phyloP scores from a whole-genome alignment of 2,113 vertebrate genomes.

The Falcunculus frontatus region DNA sequence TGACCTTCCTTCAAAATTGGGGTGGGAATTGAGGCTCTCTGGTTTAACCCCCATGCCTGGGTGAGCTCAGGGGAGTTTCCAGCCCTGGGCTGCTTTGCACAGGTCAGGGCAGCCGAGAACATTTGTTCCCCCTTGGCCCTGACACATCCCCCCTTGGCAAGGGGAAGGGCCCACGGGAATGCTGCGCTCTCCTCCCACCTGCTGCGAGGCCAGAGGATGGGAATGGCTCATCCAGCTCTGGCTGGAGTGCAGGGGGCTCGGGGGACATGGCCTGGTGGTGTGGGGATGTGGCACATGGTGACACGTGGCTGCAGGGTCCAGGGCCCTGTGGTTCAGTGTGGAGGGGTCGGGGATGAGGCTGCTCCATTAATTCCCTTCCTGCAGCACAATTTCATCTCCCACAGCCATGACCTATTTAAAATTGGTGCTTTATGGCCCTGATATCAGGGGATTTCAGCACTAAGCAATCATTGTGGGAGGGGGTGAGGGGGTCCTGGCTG shows the following conservation, averaged over 20 bases:
- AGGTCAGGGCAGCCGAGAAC: neutral
- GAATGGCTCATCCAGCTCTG: neutral
- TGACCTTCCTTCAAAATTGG: rapidly evolving
- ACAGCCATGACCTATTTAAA: neutral
- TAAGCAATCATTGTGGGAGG: rapidly evolving
- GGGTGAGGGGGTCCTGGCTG: neutral
- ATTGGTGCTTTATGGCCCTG: neutral
- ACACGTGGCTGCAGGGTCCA: neutral
- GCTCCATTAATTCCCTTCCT: neutral
- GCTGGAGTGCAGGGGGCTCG: neutral
- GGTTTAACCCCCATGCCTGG: neutral
- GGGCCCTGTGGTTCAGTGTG: rapidly evolving
- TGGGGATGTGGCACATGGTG: neutral
- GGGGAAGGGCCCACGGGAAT: rapidly evolving
- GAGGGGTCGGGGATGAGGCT: neutral
- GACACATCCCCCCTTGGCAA: neutral
- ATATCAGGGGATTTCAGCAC: neutral
- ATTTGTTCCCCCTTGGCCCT: rapidly evolving
- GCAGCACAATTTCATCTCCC: neutral
- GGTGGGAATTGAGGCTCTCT: neutral
- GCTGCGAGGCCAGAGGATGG: rapidly evolving
- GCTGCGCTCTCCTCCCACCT: neutral
- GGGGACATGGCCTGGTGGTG: neutral
- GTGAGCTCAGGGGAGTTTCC: neutral
- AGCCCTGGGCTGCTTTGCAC: neutral